Evolutionary conservation across 2,113 vertebrate species (phyloP).

Genomic region (Hemichromis elongatus): DNA sequence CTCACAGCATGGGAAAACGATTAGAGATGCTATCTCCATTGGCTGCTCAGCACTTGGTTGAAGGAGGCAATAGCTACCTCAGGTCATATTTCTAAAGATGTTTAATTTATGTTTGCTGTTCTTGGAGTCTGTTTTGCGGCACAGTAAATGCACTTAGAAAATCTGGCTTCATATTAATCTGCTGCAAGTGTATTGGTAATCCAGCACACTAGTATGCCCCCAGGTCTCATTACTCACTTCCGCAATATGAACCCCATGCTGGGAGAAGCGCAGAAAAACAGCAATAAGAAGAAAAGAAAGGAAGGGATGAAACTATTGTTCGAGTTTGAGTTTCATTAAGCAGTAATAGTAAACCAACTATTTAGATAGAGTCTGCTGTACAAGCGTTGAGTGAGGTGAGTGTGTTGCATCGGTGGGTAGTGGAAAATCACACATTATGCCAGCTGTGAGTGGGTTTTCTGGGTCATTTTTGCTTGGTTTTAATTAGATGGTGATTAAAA

Average conservation of each 20-base stretch:
- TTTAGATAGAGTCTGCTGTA: background rate
- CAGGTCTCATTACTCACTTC: conserved; percentile 41
- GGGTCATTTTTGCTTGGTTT: background rate
- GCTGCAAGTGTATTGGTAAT: conserved; percentile 28
- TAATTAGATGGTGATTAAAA: background rate
- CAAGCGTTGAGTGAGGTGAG: background rate
- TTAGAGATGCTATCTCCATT: conserved; percentile 56
- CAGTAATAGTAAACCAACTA: background rate
- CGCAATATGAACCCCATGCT: conserved; percentile 14
- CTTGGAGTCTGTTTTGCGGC: conserved; percentile 27
- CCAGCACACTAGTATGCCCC: conserved; percentile 15
- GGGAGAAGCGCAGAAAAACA: background rate
- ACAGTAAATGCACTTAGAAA: conserved; percentile 33
- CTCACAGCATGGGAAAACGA: conserved; percentile 62
- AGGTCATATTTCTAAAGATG: conserved; percentile 43
- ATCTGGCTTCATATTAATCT: conserved; percentile 37
- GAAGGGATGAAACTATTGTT: background rate
- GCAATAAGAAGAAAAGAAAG: background rate
- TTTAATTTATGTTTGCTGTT: conserved; percentile 52
- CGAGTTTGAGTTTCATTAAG: background rate
- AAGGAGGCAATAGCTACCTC: conserved; percentile 32
- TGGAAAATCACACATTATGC: background rate
- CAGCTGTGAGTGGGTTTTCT: background rate
- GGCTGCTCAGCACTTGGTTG: conserved; percentile 8
- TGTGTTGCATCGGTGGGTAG: background rate